Percentiles rank a stretch among this genome's conserved stretches.
phyloP scores from a whole-genome alignment of 1,140 invertebrate species.

The Planococcus citri region DNA sequence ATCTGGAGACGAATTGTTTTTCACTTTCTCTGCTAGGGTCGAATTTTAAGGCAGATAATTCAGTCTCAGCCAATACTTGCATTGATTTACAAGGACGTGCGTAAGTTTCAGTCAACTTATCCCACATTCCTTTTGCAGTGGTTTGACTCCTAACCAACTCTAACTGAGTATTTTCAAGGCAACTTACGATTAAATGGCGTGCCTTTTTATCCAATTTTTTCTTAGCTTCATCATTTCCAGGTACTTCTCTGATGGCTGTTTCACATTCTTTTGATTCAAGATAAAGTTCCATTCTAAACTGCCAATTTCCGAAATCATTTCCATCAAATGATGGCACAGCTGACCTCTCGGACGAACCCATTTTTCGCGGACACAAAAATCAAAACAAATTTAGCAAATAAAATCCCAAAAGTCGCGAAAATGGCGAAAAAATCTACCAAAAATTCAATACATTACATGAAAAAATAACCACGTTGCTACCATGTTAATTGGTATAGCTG shows the following conservation, averaged over 20 bases:
- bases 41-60: too few relatives aligned
- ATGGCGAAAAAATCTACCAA: too few relatives aligned
- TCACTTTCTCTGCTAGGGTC: background rate
- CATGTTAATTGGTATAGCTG: too few relatives aligned
- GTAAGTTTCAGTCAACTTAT: conserved; percentile 21
- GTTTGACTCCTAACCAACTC: conserved; percentile 27
- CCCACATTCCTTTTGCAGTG: conserved; percentile 28
- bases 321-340: background rate
- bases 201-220: conserved; percentile 27
- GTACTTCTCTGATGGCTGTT: conserved; percentile 22
- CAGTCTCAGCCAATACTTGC: background rate
- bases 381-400: too few relatives aligned
- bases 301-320: background rate
- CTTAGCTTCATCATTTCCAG: conserved; percentile 22
- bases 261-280: conserved; percentile 29
- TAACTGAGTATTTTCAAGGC: conserved; percentile 29
- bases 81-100: background rate
- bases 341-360: too few relatives aligned
- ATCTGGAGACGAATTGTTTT: background rate
- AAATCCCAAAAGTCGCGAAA: too few relatives aligned
- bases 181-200: conserved; percentile 29
- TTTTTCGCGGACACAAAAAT: too few relatives aligned
- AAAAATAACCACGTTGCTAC: too few relatives aligned
- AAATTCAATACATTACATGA: too few relatives aligned
- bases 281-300: conserved; percentile 18